Evolutionary conservation across 2,797 vertebrate genomes (phyloP), one percentile per base, ranked within the genome.

Genomic region (Molossus molossus): DNA sequence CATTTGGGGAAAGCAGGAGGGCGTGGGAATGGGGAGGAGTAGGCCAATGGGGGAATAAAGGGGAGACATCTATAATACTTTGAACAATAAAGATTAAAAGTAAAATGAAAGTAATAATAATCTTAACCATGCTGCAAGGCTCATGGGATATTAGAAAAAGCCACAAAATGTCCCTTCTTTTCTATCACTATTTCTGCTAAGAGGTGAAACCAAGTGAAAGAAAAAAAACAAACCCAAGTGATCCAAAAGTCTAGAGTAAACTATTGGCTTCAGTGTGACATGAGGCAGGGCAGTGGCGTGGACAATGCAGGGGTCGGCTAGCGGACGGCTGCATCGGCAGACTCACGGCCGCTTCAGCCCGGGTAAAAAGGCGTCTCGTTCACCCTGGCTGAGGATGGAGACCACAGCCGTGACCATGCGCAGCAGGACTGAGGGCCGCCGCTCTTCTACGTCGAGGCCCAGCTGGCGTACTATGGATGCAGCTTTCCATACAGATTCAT

Each of bases 251-350:
- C n/a, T 64, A 14, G 53, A 33, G 45, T 45, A 48, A 81, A 70
- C n/a, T 18, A 13, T 2, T 50, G 9, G 23, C 70, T 90, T 72
- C 37, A 14, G 0, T 9, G 25, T 5, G 57, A 73, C 57, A 17
- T 0, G 2, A 7, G 20, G 15, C 33, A 6, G n/a, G 18, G 21
- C 40, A 45, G 25, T 0, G 1, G 29, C 0, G 27, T 27, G 73
- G 33, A 67, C 0, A 12, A 57, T 0, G 4, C 1, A 62, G 64
- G 27, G 18, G 48, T 69, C 10, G 45, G n/a, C 15, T 3, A 58
- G 27, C 29, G 62, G 6, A 25, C 7, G 53, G 50, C 4, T 15
- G n/a, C 17, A 17, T 29, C 5, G 5, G n/a, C 18, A 27, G 83
- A 81, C 8, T 69, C 60, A 7, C 33, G 45, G 29, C 13, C 48